These are phyloP conservation scores for Ispidina picta DNA, from an alignment of 2,797 vertebrate genomes.

Conservation along the genomic window DNA sequence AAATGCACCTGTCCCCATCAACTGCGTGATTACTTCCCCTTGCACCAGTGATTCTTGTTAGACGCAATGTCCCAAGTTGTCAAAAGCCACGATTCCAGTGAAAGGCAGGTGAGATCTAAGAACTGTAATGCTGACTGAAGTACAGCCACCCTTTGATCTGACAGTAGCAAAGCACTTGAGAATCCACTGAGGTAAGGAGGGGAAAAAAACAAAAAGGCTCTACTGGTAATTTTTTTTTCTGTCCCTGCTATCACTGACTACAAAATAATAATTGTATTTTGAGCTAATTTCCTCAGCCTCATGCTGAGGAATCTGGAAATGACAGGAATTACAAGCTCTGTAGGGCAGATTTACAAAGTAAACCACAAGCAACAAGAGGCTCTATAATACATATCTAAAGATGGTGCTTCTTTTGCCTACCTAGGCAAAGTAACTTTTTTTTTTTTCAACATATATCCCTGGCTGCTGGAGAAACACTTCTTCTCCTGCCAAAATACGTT, in stretches of 20 bases:
- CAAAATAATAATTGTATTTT: background rate
- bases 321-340: background rate
- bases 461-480: conserved; percentile 40
- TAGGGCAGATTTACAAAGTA: background rate
- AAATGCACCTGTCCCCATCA: background rate
- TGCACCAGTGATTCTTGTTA: background rate
- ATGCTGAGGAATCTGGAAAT: background rate
- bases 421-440: conserved; percentile 34
- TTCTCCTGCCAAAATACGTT: conserved; percentile 41
- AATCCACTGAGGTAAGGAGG: background rate
- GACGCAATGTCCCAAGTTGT: background rate
- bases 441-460: background rate
- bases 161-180: conserved; percentile 7
- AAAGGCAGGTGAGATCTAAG: conserved; percentile 33
- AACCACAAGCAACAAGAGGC: background rate
- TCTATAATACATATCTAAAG: background rate
- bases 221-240: background rate
- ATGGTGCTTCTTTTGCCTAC: background rate
- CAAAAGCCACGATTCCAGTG: background rate
- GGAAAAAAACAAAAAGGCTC: background rate
- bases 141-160: conserved; percentile 48
- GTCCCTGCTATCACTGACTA: background rate
- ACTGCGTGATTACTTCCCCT: background rate
- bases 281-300: conserved; percentile 11
- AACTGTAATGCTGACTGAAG: conserved; percentile 44